A percentile compares a stretch with the other conserved stretches of the same genome.
phyloP scores from a whole-genome alignment of 2,113 vertebrate genomes.

The Gila orcuttii region DNA sequence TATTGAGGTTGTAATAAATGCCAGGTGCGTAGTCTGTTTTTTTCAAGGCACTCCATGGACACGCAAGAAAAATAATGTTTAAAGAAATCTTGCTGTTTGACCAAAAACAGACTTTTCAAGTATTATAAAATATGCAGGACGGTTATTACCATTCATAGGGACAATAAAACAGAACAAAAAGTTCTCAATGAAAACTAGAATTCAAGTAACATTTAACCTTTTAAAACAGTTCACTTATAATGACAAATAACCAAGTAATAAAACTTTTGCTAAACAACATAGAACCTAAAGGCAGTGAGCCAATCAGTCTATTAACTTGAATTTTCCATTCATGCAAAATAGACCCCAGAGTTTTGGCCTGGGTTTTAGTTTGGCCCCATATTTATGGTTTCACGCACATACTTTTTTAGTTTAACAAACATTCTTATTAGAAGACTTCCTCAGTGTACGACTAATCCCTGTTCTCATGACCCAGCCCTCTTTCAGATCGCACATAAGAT shows the following conservation, averaged over 20 bases:
- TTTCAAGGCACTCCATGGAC: constrained; percentile 52
- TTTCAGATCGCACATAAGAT: background rate
- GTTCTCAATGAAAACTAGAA: constrained; percentile 18
- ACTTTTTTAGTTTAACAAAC: constrained; percentile 51
- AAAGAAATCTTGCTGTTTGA: constrained; percentile 36
- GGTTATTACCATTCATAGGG: background rate
- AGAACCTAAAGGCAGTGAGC: constrained; percentile 45
- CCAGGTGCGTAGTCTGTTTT: constrained; percentile 69
- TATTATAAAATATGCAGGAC: constrained; percentile 40
- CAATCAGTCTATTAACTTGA: constrained; percentile 61
- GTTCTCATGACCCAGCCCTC: constrained; percentile 26
- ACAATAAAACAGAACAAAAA: background rate
- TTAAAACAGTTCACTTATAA: constrained; percentile 53
- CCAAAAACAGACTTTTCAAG: constrained; percentile 43
- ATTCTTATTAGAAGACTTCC: constrained; percentile 36
- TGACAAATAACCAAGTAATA: constrained; percentile 48
- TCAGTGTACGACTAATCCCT: constrained; percentile 7
- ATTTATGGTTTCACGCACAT: constrained; percentile 66
- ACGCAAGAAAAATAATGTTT: constrained; percentile 43
- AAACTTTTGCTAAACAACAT: constrained; percentile 56
- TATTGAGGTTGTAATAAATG: constrained; percentile 79
- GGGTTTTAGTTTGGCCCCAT: constrained; percentile 56
- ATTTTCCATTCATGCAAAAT: constrained; percentile 60
- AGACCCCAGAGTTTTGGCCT: constrained; percentile 21
- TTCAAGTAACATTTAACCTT: constrained; percentile 54